Conservation (phyloP, 2,113 vertebrate species). For the Rhabdornis inornatus region DNA sequence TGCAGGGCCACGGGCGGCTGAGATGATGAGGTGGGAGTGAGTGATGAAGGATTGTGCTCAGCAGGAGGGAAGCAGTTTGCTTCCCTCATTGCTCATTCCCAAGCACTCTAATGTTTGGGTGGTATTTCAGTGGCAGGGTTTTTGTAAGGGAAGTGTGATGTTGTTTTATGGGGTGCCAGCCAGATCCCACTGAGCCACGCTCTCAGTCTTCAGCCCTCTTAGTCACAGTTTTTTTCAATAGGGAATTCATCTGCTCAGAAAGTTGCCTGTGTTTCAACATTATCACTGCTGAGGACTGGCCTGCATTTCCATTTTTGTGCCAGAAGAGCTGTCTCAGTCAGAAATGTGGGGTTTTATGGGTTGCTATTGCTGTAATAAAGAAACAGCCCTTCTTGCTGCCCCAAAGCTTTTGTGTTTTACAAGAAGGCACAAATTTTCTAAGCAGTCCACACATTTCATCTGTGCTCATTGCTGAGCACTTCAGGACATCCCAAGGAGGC, state of each 20-base stretch:
- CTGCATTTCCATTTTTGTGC: neutral
- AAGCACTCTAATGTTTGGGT: constrained; percentile 50
- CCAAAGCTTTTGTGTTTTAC: neutral
- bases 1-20: neutral
- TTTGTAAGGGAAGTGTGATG: constrained; percentile 53
- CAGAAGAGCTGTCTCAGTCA: neutral
- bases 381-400: neutral
- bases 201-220: constrained; percentile 9
- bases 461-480: neutral
- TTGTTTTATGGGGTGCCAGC: constrained; percentile 54
- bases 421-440: neutral
- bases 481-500: neutral
- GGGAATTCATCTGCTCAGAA: constrained; percentile 21
- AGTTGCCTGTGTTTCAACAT: neutral
- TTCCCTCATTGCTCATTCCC: constrained; percentile 49
- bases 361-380: neutral
- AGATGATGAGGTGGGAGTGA: constrained; percentile 46
- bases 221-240: constrained; percentile 10
- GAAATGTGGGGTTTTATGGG: neutral
- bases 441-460: neutral
- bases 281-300: neutral
- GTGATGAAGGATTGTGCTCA: constrained; percentile 42
- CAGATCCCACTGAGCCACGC: constrained; percentile 52
- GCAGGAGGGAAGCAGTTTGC: constrained; percentile 18
- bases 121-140: constrained; percentile 37